Percentiles rank a stretch among this genome's conserved stretches.
phyloP scores from a whole-genome alignment of 2,113 vertebrate species.

The crab-eating macaque (Macaca fascicularis) region DNA sequence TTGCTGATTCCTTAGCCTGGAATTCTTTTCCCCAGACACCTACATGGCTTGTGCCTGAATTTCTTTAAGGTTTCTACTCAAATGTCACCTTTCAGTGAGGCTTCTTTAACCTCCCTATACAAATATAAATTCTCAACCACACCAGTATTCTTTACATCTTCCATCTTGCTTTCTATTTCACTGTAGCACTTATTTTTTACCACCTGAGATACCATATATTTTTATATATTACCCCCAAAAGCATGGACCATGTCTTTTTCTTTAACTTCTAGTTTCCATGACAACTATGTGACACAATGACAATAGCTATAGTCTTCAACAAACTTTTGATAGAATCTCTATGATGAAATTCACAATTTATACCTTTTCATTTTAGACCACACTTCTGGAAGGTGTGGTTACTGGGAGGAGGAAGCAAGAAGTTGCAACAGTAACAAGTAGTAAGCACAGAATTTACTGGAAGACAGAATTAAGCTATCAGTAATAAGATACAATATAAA shows the following conservation, averaged over 20 bases:
- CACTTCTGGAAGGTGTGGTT: not conserved
- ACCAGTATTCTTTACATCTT: not conserved
- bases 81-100: slow-evolving; percentile 17
- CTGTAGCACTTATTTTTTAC: not conserved
- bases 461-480: not conserved
- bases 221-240: slow-evolving; percentile 20
- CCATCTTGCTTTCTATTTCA: not conserved
- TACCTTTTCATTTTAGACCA: slow-evolving; percentile 18
- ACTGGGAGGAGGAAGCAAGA: not conserved
- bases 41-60: not conserved
- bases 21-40: slow-evolving; percentile 23
- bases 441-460: not conserved
- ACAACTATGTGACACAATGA: slow-evolving; percentile 32
- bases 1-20: not conserved
- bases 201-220: not conserved
- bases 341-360: slow-evolving; percentile 41
- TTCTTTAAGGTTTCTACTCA: slow-evolving; percentile 39
- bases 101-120: not conserved
- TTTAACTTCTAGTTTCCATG: slow-evolving; percentile 52
- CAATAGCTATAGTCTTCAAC: slow-evolving; percentile 20
- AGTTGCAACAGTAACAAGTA: not conserved
- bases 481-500: not conserved
- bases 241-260: not conserved
- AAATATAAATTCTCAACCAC: not conserved
- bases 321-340: not conserved